These are phyloP conservation scores for Python bivittatus DNA, from an alignment of 2,113 vertebrate genomes.

Conservation along the genomic window DNA sequence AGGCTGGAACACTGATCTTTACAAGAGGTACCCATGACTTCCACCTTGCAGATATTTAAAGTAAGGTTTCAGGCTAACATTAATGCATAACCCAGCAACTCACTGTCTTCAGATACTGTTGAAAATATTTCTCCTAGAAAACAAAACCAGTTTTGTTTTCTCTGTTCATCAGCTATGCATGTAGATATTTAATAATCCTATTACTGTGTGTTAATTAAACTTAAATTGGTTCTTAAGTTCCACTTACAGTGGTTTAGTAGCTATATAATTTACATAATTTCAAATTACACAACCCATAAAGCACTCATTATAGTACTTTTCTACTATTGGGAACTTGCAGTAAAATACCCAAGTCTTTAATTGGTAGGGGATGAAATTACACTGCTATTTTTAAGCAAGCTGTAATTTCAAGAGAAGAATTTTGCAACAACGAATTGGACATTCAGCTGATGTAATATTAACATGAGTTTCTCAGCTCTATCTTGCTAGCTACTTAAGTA, in stretches of 20 bases:
- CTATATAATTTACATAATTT: conserved; percentile 56
- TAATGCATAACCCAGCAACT: not conserved
- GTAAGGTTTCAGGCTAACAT: not conserved
- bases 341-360: conserved; percentile 51
- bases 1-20: not conserved
- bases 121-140: conserved; percentile 18
- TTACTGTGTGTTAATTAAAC: conserved; percentile 40
- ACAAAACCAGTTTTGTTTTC: conserved; percentile 7
- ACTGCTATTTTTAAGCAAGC: conserved; percentile 31
- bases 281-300: conserved; percentile 48
- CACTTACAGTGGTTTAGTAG: conserved; percentile 33
- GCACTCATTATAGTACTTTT: conserved; percentile 51
- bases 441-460: conserved; percentile 24
- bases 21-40: not conserved
- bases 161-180: conserved; percentile 28
- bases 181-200: conserved; percentile 24
- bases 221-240: conserved; percentile 36
- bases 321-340: conserved; percentile 41
- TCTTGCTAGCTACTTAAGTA: conserved; percentile 18
- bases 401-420: conserved; percentile 53
- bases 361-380: conserved; percentile 37
- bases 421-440: conserved; percentile 24
- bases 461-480: conserved; percentile 19
- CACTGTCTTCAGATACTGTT: not conserved
- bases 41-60: not conserved